Conservation (phyloP, 1,140 invertebrate genomes). For the Aphaenogaster ashmeadi region DNA sequence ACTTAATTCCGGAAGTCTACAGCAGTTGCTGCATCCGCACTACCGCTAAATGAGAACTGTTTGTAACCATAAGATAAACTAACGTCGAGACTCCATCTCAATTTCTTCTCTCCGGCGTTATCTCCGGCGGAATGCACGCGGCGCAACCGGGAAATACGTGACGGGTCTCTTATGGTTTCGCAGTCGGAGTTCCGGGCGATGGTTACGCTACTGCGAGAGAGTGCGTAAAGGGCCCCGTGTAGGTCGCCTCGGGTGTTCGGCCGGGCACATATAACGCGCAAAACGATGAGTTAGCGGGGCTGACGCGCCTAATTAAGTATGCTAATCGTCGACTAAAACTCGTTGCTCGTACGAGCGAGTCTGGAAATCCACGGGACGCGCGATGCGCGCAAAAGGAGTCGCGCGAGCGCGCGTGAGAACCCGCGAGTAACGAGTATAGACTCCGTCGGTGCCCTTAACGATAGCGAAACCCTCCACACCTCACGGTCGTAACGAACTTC, state of each 20-base stretch:
- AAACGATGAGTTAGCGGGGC: slow-evolving; percentile 60
- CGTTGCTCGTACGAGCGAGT: slow-evolving; percentile 47
- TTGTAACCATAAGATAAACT: slow-evolving; percentile 21
- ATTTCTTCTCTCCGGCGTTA: slow-evolving; percentile 14
- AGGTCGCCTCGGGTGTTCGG: slow-evolving; percentile 58
- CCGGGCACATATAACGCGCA: slow-evolving; percentile 67
- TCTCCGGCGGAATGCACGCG: slow-evolving; percentile 23
- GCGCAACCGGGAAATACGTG: slow-evolving; percentile 39
- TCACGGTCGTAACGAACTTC: slow-evolving; percentile 26
- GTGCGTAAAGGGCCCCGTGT: slow-evolving; percentile 43
- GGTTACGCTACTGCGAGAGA: slow-evolving; percentile 45
- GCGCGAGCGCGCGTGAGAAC: background rate
- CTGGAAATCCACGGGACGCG: slow-evolving; percentile 45
- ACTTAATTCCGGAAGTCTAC: slow-evolving; percentile 22
- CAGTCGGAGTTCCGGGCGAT: slow-evolving; percentile 24
- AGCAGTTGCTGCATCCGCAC: background rate
- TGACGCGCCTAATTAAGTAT: slow-evolving; percentile 77
- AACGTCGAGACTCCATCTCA: background rate
- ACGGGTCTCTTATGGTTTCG: slow-evolving; percentile 36
- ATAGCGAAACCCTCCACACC: background rate
- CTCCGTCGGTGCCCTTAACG: background rate
- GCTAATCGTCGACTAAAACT: slow-evolving; percentile 73
- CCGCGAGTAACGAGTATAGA: slow-evolving; percentile 28
- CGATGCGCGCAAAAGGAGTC: slow-evolving; percentile 34
- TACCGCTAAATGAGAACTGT: slow-evolving; percentile 17